Conservation (phyloP, 1,140 invertebrate genomes). For the Lineus longissimus region DNA sequence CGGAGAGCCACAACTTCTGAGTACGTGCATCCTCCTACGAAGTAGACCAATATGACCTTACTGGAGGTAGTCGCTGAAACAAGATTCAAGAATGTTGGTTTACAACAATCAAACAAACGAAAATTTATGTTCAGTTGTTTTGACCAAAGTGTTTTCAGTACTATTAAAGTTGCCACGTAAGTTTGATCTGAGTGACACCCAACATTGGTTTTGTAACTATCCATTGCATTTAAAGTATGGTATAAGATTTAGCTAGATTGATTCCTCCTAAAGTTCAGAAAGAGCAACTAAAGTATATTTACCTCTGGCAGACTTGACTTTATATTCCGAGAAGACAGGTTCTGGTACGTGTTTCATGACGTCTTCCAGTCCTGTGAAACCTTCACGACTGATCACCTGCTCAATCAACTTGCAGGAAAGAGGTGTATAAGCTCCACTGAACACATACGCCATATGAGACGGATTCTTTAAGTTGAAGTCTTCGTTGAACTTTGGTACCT, state of each 20-base stretch:
- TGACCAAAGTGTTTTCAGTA: background rate
- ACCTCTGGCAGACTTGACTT: conserved; percentile 51
- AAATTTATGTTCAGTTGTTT: background rate
- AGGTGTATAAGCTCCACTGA: conserved; percentile 81
- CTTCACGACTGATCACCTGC: conserved; percentile 63
- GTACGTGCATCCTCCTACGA: conserved; percentile 93
- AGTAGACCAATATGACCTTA: conserved; percentile 81
- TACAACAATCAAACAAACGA: conserved; percentile 32
- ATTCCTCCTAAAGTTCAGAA: background rate
- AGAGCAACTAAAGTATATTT: conserved; percentile 33
- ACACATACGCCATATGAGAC: conserved; percentile 88
- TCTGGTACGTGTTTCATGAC: conserved; percentile 65
- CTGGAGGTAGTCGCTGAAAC: conserved; percentile 50
- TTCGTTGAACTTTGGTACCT: conserved; percentile 43
- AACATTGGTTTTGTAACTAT: background rate
- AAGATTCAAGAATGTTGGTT: conserved; percentile 49
- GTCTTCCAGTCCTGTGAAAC: conserved; percentile 64
- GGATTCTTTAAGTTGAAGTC: conserved; percentile 59
- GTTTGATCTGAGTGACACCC: background rate
- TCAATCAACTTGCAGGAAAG: conserved; percentile 83
- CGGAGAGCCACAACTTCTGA: conserved; percentile 89
- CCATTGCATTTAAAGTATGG: background rate
- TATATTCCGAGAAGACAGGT: conserved; percentile 59
- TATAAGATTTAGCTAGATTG: background rate
- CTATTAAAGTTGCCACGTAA: background rate